Percentiles rank a stretch among this genome's conserved stretches.
These are phyloP conservation scores for Galeopsomyia nigrocyanea DNA, from an alignment of 2,888 invertebrate species.

Conservation along the genomic window DNA sequence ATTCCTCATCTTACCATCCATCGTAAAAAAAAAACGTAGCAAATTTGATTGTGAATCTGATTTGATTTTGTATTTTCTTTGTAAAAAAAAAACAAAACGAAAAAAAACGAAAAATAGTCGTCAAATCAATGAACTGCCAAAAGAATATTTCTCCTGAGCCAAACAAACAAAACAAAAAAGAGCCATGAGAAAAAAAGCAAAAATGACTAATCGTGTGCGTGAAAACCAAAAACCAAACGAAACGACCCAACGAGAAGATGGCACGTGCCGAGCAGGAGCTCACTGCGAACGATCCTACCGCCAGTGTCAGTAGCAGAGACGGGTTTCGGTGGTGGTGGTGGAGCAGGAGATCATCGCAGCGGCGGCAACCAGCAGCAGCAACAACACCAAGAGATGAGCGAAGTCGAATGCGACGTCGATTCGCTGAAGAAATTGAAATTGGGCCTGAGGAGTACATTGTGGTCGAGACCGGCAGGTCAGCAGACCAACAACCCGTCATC, in stretches of 20 bases:
- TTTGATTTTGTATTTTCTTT: too few relatives aligned
- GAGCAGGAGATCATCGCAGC: slow-evolving; percentile 49
- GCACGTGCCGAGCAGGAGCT: slow-evolving; percentile 71
- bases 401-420: slow-evolving; percentile 82
- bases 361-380: slow-evolving; percentile 59
- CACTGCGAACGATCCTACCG: slow-evolving; percentile 76
- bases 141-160: slow-evolving; percentile 67
- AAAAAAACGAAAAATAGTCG: too few relatives aligned
- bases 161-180: slow-evolving; percentile 1
- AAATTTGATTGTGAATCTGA: too few relatives aligned
- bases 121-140: slow-evolving; percentile 12
- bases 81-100: too few relatives aligned
- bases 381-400: slow-evolving; percentile 72
- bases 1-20: too few relatives aligned
- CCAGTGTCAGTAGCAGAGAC: slow-evolving; percentile 75
- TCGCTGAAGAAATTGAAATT: slow-evolving; percentile 81
- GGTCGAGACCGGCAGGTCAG: slow-evolving; percentile 74
- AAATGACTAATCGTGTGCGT: slow-evolving; percentile 16
- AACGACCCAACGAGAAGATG: slow-evolving; percentile 69
- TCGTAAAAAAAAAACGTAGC: too few relatives aligned
- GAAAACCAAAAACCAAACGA: slow-evolving; percentile 1
- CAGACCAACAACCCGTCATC: slow-evolving; percentile 73
- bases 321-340: slow-evolving; percentile 68
- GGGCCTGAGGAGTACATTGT: slow-evolving; percentile 78
- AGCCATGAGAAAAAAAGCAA: slow-evolving; percentile 2